These are phyloP conservation scores for Drosophila borborema DNA, from an alignment of 2,888 invertebrate species.

Conservation along the genomic window DNA sequence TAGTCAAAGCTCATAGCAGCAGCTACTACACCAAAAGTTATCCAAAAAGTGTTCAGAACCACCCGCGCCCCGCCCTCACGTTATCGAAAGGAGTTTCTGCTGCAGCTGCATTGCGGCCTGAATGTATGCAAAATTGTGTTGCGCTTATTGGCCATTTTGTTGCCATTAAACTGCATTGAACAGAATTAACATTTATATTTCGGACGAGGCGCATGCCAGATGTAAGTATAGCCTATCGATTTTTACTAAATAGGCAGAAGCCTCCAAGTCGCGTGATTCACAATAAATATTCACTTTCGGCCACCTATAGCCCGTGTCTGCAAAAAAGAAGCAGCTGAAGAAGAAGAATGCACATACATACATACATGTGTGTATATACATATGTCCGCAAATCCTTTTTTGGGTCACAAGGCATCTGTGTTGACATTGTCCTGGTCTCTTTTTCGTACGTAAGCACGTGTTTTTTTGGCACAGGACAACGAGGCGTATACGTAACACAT, in stretches of 20 bases:
- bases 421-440: constrained; percentile 80
- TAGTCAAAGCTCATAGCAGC: constrained; percentile 67
- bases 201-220: constrained; percentile 52
- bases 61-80: constrained; percentile 18
- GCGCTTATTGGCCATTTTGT: constrained; percentile 37
- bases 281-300: constrained; percentile 67
- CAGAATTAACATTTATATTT: constrained; percentile 34
- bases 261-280: constrained; percentile 77
- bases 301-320: constrained; percentile 21
- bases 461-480: constrained; percentile 64
- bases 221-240: constrained; percentile 74
- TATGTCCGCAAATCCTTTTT: constrained; percentile 59
- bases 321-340: constrained; percentile 5
- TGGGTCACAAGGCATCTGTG: constrained; percentile 77
- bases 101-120: constrained; percentile 16
- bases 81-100: constrained; percentile 27
- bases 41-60: constrained; percentile 59
- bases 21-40: constrained; percentile 28
- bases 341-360: too few relatives aligned
- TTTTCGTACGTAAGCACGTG: constrained; percentile 72
- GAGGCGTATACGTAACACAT: constrained; percentile 66
- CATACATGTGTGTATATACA: background rate
- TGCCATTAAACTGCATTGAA: constrained; percentile 37
- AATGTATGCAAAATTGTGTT: constrained; percentile 31
- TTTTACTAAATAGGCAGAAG: constrained; percentile 56